phyloP scores from a whole-genome alignment of 92 coral and sea anemone genomes.

The Parazoanthus swiftii region DNA sequence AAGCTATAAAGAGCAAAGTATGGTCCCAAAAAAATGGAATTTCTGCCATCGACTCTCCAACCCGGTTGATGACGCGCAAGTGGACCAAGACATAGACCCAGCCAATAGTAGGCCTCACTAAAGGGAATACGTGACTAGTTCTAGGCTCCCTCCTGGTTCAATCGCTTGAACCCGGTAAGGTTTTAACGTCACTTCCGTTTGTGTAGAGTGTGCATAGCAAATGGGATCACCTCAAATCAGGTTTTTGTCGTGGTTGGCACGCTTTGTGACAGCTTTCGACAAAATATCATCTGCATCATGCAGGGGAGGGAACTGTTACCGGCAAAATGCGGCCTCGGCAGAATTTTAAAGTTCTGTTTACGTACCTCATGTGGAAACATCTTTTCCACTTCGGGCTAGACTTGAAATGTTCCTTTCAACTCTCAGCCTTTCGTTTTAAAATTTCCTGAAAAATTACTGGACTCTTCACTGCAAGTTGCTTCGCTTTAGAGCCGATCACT shows the following conservation, averaged over 20 bases:
- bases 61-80: too few species aligned
- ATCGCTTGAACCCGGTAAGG: conserved; percentile 26
- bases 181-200: conserved; percentile 33
- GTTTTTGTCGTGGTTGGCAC: conserved; percentile 1
- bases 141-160: too few species aligned
- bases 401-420: not conserved
- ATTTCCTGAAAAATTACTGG: not conserved
- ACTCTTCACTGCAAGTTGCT: not conserved
- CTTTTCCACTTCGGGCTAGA: not conserved
- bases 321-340: conserved; percentile 33
- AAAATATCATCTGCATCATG: not conserved
- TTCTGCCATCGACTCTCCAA: too few species aligned
- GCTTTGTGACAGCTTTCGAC: conserved; percentile 21
- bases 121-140: too few species aligned
- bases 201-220: conserved; percentile 25
- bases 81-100: too few species aligned
- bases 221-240: not conserved
- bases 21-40: too few species aligned
- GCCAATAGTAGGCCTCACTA: too few species aligned
- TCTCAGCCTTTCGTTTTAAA: not conserved
- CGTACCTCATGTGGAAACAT: not conserved
- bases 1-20: too few species aligned
- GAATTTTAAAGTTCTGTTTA: not conserved
- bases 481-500: too few species aligned
- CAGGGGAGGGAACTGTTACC: conserved; percentile 2